These are phyloP conservation scores for Lingula anatina DNA, from an alignment of 2,888 invertebrate species.

Conservation along the genomic window DNA sequence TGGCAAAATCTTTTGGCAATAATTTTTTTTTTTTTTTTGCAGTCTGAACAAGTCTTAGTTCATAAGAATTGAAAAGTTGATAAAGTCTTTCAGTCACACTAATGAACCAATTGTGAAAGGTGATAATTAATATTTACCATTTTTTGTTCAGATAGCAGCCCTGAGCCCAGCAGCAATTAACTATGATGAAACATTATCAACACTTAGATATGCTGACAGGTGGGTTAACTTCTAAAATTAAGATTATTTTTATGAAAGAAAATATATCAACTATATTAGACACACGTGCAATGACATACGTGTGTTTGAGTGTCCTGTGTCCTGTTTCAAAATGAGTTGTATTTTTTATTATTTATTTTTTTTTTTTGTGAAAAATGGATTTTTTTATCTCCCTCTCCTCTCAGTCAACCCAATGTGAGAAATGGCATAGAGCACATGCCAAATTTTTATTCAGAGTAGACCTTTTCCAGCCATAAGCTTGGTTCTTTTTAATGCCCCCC, in stretches of 20 bases:
- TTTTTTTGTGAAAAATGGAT: too few species aligned
- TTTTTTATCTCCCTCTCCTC: too few species aligned
- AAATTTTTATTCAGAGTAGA: background rate
- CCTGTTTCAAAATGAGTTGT: background rate
- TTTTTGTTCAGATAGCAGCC: slow-evolving; percentile 28
- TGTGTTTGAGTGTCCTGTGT: background rate
- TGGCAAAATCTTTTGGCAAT: too few species aligned
- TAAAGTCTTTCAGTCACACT: too few species aligned
- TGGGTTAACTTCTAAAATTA: slow-evolving; percentile 5
- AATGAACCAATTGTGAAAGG: background rate
- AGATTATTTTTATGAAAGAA: background rate
- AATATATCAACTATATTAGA: background rate
- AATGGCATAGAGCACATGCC: too few species aligned
- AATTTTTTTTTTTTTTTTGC: too few species aligned
- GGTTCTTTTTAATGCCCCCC: background rate
- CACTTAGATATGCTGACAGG: slow-evolving; percentile 37
- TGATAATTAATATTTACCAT: too few species aligned
- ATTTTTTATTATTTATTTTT: background rate
- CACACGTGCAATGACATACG: background rate
- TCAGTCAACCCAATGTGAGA: too few species aligned
- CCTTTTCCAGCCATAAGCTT: background rate
- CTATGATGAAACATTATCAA: slow-evolving; percentile 36
- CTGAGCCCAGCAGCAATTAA: slow-evolving; percentile 36
- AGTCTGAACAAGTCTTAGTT: too few species aligned
- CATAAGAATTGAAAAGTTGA: too few species aligned